A percentile compares a stretch with the other conserved stretches of the same genome.
phyloP scores from a whole-genome alignment of 1,140 invertebrate species.

The Gryon sp. region DNA sequence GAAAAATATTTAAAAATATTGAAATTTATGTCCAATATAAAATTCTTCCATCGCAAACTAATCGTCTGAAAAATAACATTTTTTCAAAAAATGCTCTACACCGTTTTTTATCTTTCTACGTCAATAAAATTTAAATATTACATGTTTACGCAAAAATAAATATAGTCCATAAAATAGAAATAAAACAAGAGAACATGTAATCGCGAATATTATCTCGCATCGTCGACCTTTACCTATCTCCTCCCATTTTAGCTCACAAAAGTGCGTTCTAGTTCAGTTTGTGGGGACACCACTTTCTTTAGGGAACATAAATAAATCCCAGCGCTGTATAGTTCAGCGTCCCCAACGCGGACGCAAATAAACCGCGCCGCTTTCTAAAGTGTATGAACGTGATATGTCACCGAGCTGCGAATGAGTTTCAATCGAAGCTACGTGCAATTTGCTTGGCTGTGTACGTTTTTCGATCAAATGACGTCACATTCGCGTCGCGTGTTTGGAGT shows the following conservation, averaged over 20 bases:
- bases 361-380: background rate
- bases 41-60: no score
- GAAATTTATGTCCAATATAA: no score
- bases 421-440: background rate
- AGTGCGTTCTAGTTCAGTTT: conserved; percentile 18
- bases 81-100: no score
- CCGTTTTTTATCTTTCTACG: no score
- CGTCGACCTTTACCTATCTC: background rate
- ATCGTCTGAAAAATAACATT: no score
- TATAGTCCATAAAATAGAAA: no score
- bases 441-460: background rate
- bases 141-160: no score
- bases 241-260: background rate
- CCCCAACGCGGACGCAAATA: conserved; percentile 10
- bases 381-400: conserved; percentile 1
- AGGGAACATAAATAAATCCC: conserved; percentile 17
- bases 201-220: background rate
- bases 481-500: no score
- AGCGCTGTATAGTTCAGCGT: conserved; percentile 9
- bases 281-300: background rate
- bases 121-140: no score
- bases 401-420: background rate
- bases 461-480: background rate
- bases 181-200: no score
- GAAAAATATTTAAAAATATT: no score